phyloP scores from a whole-genome alignment of 2,797 vertebrate species.

The Cygnus olor region DNA sequence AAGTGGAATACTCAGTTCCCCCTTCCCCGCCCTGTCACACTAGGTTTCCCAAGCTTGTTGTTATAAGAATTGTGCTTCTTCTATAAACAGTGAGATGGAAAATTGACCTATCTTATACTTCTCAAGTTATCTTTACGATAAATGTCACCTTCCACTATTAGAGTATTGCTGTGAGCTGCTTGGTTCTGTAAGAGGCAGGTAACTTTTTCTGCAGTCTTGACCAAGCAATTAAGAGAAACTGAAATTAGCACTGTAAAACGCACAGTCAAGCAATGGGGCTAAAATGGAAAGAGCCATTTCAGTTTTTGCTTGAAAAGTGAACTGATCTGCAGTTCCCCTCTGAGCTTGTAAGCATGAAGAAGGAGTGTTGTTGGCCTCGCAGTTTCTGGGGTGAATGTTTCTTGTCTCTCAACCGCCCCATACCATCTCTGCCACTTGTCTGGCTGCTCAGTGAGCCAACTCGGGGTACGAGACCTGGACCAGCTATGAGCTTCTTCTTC shows the following conservation, averaged over 20 bases:
- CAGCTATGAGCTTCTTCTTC: neutral
- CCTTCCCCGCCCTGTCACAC: neutral
- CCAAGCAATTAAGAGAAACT: neutral
- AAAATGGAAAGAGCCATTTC: conserved; percentile 8
- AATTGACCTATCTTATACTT: neutral
- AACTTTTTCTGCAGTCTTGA: neutral
- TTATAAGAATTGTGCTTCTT: neutral
- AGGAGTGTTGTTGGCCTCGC: neutral
- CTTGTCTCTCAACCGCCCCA: neutral
- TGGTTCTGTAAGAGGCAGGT: neutral
- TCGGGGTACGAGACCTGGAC: neutral
- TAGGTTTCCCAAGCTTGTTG: neutral
- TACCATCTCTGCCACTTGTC: neutral
- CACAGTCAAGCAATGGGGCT: neutral
- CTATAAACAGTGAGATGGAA: neutral
- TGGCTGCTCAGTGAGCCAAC: neutral
- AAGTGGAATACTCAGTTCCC: conserved; percentile 40
- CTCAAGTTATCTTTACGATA: neutral
- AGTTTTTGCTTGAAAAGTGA: neutral
- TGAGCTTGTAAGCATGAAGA: fast-evolving
- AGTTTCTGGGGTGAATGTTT: neutral
- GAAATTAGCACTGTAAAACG: neutral
- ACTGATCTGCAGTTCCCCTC: neutral
- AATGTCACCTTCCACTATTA: neutral
- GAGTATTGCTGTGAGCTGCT: neutral